These are phyloP conservation scores for Oedothorax gibbosus DNA, from an alignment of 1,140 invertebrate species.

Conservation along the genomic window DNA sequence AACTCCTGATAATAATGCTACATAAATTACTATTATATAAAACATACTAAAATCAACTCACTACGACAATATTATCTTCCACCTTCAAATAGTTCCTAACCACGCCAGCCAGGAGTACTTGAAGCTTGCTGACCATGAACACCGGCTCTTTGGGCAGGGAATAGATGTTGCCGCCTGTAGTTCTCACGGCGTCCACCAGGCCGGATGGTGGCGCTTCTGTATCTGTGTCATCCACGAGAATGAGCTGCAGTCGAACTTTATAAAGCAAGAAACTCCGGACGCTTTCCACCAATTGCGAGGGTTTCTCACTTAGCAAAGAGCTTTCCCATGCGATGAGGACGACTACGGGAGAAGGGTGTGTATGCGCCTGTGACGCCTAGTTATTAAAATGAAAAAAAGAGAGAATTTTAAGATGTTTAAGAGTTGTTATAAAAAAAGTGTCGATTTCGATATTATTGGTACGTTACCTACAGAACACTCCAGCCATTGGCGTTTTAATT, in stretches of 20 bases:
- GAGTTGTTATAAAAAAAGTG: too few relatives aligned
- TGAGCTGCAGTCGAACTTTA: not conserved
- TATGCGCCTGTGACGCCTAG: not conserved
- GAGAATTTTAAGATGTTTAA: not conserved
- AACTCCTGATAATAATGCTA: not conserved
- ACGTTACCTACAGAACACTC: too few relatives aligned
- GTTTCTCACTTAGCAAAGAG: not conserved
- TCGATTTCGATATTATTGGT: too few relatives aligned
- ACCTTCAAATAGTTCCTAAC: slow-evolving; percentile 19
- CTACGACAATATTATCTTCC: slow-evolving; percentile 34
- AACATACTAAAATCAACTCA: slow-evolving; percentile 12
- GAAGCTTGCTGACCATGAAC: not conserved
- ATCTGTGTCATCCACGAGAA: slow-evolving; percentile 33
- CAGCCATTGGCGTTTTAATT: too few relatives aligned
- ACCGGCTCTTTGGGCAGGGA: not conserved
- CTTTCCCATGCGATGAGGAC: slow-evolving; percentile 32
- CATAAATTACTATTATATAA: not conserved
- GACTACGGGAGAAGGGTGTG: not conserved
- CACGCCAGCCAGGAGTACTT: not conserved
- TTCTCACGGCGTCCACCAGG: slow-evolving; percentile 1
- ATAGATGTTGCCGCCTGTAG: slow-evolving; percentile 2
- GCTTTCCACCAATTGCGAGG: not conserved
- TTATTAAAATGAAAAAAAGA: not conserved
- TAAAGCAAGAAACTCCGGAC: not conserved
- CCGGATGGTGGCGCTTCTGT: not conserved